Evolutionary conservation across 2,888 invertebrate genomes (phyloP).

Genomic region (Tinea pellionella): DNA sequence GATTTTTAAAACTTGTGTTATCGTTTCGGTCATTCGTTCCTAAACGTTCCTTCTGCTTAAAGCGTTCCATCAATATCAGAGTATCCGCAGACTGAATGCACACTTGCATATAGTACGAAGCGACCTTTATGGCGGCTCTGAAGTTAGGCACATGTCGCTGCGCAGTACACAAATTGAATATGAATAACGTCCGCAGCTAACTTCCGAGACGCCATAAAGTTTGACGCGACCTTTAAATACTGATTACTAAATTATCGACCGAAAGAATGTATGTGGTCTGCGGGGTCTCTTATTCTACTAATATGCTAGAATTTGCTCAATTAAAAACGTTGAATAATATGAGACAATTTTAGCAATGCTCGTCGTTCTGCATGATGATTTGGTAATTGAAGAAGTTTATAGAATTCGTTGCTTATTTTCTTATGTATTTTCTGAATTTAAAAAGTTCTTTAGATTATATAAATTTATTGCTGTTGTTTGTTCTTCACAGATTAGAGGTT

Average conservation of each 20-base stretch:
- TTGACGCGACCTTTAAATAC: too few species aligned
- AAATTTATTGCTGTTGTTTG: conserved; percentile 12
- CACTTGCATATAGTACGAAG: too few species aligned
- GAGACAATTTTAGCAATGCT: conserved; percentile 10
- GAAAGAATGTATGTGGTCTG: too few species aligned
- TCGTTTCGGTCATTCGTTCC: conserved; percentile 55
- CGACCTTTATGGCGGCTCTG: too few species aligned
- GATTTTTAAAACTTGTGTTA: conserved; percentile 47
- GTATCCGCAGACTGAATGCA: too few species aligned
- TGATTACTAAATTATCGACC: too few species aligned
- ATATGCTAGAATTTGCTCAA: conserved; percentile 8
- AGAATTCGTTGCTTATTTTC: conserved; percentile 4
- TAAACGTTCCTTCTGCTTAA: conserved; percentile 48
- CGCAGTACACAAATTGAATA: too few species aligned
- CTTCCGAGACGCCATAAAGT: too few species aligned
- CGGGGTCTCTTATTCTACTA: neutral
- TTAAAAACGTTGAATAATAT: neutral
- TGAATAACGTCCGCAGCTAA: too few species aligned
- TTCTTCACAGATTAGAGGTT: conserved; percentile 7
- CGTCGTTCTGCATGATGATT: neutral
- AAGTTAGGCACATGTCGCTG: too few species aligned
- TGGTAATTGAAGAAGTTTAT: neutral
- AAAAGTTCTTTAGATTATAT: neutral
- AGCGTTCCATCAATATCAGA: conserved; percentile 24
- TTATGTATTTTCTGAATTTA: neutral